phyloP scores from a whole-genome alignment of 2,888 invertebrate genomes.

The Platycheirus rosarum region DNA sequence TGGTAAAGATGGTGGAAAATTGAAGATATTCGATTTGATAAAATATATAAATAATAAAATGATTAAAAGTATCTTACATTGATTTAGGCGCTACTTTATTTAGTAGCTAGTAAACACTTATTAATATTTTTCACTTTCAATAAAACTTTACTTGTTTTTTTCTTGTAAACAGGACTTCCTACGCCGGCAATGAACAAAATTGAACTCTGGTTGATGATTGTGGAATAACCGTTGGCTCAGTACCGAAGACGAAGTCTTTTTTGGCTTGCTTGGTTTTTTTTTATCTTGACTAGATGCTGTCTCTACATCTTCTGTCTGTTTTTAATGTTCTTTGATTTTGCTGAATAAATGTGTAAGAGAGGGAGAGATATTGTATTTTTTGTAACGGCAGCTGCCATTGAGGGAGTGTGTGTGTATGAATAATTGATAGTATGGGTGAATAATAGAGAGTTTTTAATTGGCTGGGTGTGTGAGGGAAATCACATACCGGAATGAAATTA shows the following conservation, averaged over 20 bases:
- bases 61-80: constrained; percentile 50
- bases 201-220: constrained; percentile 57
- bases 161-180: constrained; percentile 60
- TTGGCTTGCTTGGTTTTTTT: constrained; percentile 21
- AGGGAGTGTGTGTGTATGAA: neutral
- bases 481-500: neutral
- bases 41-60: neutral
- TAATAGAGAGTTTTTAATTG: neutral
- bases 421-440: neutral
- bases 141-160: constrained; percentile 11
- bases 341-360: constrained; percentile 20
- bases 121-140: constrained; percentile 28
- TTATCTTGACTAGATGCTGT: constrained; percentile 10
- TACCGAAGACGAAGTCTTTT: constrained; percentile 23
- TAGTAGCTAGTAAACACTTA: constrained; percentile 35
- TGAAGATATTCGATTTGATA: constrained; percentile 19
- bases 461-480: constrained; percentile 4
- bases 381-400: constrained; percentile 49
- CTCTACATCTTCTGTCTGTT: constrained; percentile 9
- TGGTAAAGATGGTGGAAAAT: constrained; percentile 17
- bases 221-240: constrained; percentile 56
- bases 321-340: constrained; percentile 11
- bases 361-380: constrained; percentile 12
- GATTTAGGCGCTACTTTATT: constrained; percentile 13
- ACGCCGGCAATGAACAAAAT: constrained; percentile 65